Percentiles rank a stretch among this genome's conserved stretches.
phyloP scores from a whole-genome alignment of 2,797 vertebrate species.

The Distichodus sexfasciatus region DNA sequence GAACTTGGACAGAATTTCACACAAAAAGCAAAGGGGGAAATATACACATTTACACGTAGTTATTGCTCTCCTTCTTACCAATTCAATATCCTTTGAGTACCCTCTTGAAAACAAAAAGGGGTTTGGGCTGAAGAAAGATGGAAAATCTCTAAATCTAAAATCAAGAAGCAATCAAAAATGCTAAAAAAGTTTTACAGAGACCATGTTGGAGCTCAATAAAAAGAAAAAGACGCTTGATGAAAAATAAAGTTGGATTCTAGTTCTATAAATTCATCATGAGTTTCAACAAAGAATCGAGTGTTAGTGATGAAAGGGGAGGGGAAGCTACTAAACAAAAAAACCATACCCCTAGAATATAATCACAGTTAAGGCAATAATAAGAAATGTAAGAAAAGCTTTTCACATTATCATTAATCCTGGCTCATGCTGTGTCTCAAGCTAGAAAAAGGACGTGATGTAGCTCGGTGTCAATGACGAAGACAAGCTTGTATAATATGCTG shows the following conservation, averaged over 20 bases:
- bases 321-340: neutral
- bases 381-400: conserved; percentile 15
- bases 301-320: neutral
- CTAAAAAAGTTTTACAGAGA: neutral
- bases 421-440: conserved; percentile 5
- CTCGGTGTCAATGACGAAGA: conserved; percentile 38
- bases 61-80: neutral
- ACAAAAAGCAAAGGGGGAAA: too few relatives aligned
- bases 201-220: neutral
- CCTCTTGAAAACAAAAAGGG: too few relatives aligned
- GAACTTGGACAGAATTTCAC: too few relatives aligned
- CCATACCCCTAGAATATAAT: neutral
- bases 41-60: too few relatives aligned
- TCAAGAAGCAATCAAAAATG: neutral
- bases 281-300: neutral
- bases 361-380: conserved; percentile 16
- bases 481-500: neutral
- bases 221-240: neutral
- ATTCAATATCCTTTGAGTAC: too few relatives aligned
- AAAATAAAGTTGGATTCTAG: neutral
- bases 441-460: conserved; percentile 62
- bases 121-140: too few relatives aligned
- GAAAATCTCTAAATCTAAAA: neutral
- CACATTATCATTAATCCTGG: conserved; percentile 67
- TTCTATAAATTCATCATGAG: neutral